Base-by-base conservation (phyloP, 2,113 vertebrate species). In the Boleophthalmus pectinirostris region DNA sequence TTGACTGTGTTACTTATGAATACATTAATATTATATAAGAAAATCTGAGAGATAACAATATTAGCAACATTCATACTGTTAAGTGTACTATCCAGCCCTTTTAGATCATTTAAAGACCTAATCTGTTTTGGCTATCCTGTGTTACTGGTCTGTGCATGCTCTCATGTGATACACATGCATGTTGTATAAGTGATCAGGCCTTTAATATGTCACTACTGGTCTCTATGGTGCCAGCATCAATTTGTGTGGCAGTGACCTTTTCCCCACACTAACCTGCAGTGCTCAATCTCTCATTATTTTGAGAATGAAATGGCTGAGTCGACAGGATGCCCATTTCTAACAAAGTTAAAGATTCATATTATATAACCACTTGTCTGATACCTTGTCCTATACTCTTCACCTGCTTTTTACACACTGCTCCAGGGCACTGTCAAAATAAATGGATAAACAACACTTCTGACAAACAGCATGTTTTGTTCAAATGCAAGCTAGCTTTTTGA, bases 231-330 rank as follows among this genome's bases (percentile, higher is more conserved):
- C 65, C 56, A 38, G 53, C 75, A 88, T 86, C 78, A 87, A 77
- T 87, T 81, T 82, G 21, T 74, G 72, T 88, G 88, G 90, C n/a
- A n/a, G n/a, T n/a, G n/a, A n/a, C n/a, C 85, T 86, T 88, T 92
- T 88, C 78, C 69, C 63, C 77, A 64, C 77, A 72, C 68, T 85
- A 82, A 79, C 84, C 77, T 78, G 70, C 78, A 63, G 81, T 73
- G 81, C 81, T 85, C 79, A 78, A 54, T 75, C 79, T 77, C 72
- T 89, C 80, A 82, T 89, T 89, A 83, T 84, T 87, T 86, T 78
- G 67, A 78, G 72, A 81, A 77, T 81, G 76, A 90, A 88, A 88
- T 80, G 79, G 83, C 82, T 43, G 69, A 68, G 66, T 69, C 63
- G 56, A 68, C 53, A 64, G 64, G 72, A 78, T 68, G 70, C 29